These are phyloP conservation scores for Nixonia krombeini DNA, from an alignment of 1,140 invertebrate genomes.

Conservation along the genomic window DNA sequence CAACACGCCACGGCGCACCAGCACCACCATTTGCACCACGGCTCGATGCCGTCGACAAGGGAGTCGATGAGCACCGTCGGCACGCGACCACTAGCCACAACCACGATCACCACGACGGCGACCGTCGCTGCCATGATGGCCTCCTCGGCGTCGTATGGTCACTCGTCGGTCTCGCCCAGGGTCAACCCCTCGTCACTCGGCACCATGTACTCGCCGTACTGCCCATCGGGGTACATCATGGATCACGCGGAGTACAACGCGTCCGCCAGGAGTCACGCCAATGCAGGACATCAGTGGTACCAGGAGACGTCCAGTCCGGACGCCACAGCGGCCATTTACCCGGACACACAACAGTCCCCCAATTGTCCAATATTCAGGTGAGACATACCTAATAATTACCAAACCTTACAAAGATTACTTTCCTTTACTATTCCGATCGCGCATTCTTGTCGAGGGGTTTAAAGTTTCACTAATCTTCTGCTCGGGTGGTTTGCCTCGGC, in stretches of 20 bases:
- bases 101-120: conserved; percentile 58
- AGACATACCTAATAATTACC: too few species aligned
- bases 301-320: conserved; percentile 67
- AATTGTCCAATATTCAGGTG: conserved; percentile 68
- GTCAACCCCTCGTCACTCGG: conserved; percentile 72
- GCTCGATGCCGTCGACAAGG: conserved; percentile 71
- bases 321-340: conserved; percentile 60
- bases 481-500: too few species aligned
- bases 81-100: conserved; percentile 58
- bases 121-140: conserved; percentile 67
- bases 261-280: conserved; percentile 55
- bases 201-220: conserved; percentile 72
- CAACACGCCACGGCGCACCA: conserved; percentile 68
- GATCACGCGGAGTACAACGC: conserved; percentile 68
- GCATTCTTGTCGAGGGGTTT: too few species aligned
- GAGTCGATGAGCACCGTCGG: conserved; percentile 66
- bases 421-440: too few species aligned
- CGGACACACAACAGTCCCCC: conserved; percentile 68
- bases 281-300: conserved; percentile 63
- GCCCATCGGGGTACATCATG: conserved; percentile 70
- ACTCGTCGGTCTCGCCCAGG: conserved; percentile 61
- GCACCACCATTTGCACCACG: conserved; percentile 71
- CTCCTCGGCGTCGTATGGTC: conserved; percentile 74
- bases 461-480: too few species aligned
- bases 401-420: too few species aligned